phyloP scores from a whole-genome alignment of 1,140 invertebrate species.

The Euwallacea fornicatus region DNA sequence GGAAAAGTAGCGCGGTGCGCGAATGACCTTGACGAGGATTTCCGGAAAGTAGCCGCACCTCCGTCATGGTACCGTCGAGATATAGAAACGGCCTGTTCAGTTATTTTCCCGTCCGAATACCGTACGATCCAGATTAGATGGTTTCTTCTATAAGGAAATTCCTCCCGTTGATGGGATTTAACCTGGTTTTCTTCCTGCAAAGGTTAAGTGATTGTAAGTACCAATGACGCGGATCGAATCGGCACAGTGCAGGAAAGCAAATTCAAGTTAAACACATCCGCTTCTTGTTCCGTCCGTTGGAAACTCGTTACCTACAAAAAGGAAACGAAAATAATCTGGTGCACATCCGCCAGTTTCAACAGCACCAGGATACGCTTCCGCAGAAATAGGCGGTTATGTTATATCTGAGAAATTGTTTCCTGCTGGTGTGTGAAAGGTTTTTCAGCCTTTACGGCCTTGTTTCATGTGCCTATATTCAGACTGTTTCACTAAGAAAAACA shows the following conservation, averaged over 20 bases:
- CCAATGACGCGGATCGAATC: too few species aligned
- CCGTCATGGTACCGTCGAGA: slow-evolving; percentile 8
- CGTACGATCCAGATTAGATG: slow-evolving; percentile 29
- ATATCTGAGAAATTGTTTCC: not conserved
- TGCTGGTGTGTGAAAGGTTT: not conserved
- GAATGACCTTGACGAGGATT: slow-evolving; percentile 33
- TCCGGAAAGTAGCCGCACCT: slow-evolving; percentile 36
- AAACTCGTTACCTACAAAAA: slow-evolving; percentile 5
- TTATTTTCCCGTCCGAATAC: slow-evolving; percentile 21
- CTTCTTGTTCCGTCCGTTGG: not conserved
- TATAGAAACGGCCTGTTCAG: slow-evolving; percentile 29
- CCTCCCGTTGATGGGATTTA: not conserved
- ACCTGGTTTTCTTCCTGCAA: too few species aligned
- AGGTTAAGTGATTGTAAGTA: too few species aligned
- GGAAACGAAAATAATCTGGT: slow-evolving; percentile 17
- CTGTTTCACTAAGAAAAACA: too few species aligned
- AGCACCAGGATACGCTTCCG: not conserved
- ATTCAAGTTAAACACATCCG: slow-evolving; percentile 1
- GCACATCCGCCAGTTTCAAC: slow-evolving; percentile 10
- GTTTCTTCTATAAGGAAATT: slow-evolving; percentile 8
- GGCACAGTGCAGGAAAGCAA: too few species aligned
- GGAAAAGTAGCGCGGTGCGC: slow-evolving; percentile 9
- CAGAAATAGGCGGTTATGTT: not conserved
- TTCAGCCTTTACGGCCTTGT: too few species aligned
- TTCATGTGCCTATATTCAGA: too few species aligned